Base-by-base conservation (phyloP, 2,888 invertebrate genomes). In the Oasisia sp. region DNA sequence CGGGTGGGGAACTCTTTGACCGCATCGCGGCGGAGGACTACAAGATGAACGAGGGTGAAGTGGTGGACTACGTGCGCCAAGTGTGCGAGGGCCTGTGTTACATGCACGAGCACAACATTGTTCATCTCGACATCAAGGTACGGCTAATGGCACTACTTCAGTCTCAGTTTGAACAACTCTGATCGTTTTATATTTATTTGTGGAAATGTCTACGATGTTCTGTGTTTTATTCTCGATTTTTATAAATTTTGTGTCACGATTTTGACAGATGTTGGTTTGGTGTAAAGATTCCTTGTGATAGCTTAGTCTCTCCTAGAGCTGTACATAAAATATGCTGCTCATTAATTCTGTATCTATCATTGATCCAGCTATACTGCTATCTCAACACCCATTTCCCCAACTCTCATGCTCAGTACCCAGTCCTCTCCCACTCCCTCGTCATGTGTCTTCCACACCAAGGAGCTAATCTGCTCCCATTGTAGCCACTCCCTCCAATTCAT, bases 41-140 rank as follows among this genome's bases (percentile, higher is more conserved):
- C 97, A 98, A 98, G 95, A 99, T 99, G 99, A 98, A 99, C 91
- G 99, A 99, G 97, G 98, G 99, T 7, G 99, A 99, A 96, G 99
- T 99, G 0, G 99, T 99, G 93, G 99, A 99, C 96, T 99, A 99
- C 97, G 99, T 99, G 98, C 97, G 99, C 92, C 99, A 99, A 97
- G 98, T 99, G 93, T 99, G 99, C 96, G 99, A 99, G 96, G 99
- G 98, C 32, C 98, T 99, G 89, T 97, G 98, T 94, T 99, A 99
- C 96, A 99, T 99, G 99, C 99, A 99, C 96, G 99, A 99, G 95
- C 98, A 98, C 97, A 99, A 99, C 97, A 99, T 99, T 95, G 99
- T 99, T 92, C 99, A 99, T 96, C 97, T 99, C 91, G 98, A 98
- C 97, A 96, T 97, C 94, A 97, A 97, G 96, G 97, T 97, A 94